Base-by-base conservation (phyloP, 2,888 invertebrate genomes). In the Lissonota sp. region DNA sequence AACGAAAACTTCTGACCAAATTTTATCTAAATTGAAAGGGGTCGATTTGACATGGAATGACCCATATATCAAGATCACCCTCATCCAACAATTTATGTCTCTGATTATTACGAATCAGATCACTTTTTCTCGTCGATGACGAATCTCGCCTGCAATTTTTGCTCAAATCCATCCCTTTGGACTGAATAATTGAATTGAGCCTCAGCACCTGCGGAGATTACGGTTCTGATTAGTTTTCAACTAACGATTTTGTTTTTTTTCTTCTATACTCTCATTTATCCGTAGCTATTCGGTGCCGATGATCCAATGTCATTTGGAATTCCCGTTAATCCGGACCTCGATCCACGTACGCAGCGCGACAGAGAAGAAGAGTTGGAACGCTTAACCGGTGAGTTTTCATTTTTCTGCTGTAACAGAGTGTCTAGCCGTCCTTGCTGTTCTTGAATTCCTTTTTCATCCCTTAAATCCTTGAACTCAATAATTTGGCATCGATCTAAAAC, bases 271-370 rank as follows among this genome's bases (percentile, higher is more conserved):
- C 10, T 75, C 4, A 26, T 46, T 10, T 78, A 49, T 82, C 86
- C 87, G 12, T 85, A 93, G 93, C 86, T 93, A 1, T 93, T 93
- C 83, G 92, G 90, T 71, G 87, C 88, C 0, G 93, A 93, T 46
- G 93, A 93, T 86, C 92, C 93, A 26, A 89, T 93, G 89, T 89
- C 92, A 39, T 92, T 92, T 79, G 92, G 91, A 42, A 88, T 93
- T 67, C 92, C 93, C 0, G 85, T 92, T 39, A 90, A 92, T 80
- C 89, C 91, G 5, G 92, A 92, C 76, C 85, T 92, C 12, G 87
- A 92, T 83, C 90, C 91, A 10, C 86, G 88, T 82, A 83, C 82
- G 3, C 86, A 87, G 72, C 84, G 81, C 58, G 90, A 89, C 4
- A 89, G 86, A 69, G 90, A 90, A n/a, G 87, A 88, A 1, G 87